Percentiles rank a stretch among this genome's conserved stretches.
Evolutionary conservation across 2,113 vertebrate genomes (phyloP).

Genomic region (Etheostoma spectabile): DNA sequence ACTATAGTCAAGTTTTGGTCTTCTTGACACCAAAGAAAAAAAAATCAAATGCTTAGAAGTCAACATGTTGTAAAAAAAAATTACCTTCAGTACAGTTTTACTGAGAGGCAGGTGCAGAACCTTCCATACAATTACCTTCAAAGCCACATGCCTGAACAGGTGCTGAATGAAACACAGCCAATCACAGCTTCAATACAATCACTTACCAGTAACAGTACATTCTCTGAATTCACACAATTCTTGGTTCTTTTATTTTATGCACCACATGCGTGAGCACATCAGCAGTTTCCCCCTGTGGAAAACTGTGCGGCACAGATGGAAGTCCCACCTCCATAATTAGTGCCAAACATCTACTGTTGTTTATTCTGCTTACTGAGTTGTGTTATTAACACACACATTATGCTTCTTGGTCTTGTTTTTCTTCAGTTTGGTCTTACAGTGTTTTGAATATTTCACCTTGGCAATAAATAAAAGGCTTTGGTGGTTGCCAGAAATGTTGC

Average conservation of each 20-base stretch:
- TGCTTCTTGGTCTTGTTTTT: conserved; percentile 24
- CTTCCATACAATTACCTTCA: conserved; percentile 31
- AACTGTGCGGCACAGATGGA: conserved; percentile 47
- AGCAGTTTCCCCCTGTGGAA: conserved; percentile 30
- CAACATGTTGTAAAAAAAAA: background rate
- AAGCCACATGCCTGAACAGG: conserved; percentile 26
- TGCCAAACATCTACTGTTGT: conserved; percentile 31
- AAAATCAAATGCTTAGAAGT: background rate
- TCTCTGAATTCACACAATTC: conserved; percentile 16
- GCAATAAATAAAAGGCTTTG: conserved; percentile 7
- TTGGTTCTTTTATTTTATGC: conserved; percentile 20
- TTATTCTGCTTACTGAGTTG: conserved; percentile 7
- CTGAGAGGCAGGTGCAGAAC: background rate
- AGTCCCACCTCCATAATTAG: conserved; percentile 54
- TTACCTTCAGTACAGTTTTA: background rate
- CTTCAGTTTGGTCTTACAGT: background rate
- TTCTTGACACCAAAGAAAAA: background rate
- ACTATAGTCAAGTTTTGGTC: background rate
- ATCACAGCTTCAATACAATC: conserved; percentile 34
- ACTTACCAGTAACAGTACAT: conserved; percentile 7
- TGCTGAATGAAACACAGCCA: conserved; percentile 35
- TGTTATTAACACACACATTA: conserved; percentile 31
- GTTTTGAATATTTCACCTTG: background rate
- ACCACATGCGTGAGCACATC: conserved; percentile 17
- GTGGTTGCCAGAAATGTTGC: background rate